Evolutionary conservation across 2,888 invertebrate genomes (phyloP).

Genomic region (Phyllotreta cruciferae): DNA sequence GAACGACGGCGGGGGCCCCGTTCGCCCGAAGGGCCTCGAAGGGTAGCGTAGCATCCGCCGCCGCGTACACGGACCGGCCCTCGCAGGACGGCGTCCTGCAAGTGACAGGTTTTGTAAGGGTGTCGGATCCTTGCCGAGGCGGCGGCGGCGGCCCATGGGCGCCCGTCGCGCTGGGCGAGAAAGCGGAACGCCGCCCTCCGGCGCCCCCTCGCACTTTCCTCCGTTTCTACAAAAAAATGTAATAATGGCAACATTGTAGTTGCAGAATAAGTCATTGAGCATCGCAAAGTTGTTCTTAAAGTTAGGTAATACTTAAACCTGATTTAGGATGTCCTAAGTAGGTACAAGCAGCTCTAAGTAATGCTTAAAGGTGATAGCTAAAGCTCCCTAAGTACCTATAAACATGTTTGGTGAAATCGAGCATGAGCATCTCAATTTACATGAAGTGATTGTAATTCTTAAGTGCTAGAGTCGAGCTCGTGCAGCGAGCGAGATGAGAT

Average conservation of each 20-base stretch:
- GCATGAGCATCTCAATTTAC: no score
- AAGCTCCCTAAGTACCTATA: no score
- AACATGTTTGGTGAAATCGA: no score
- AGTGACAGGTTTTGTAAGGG: conserved; percentile 60
- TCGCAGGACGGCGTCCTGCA: conserved; percentile 53
- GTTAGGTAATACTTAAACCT: no score
- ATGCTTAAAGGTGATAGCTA: no score
- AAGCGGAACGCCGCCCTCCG: conserved; percentile 44
- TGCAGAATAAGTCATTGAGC: not conserved
- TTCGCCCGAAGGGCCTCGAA: conserved; percentile 46
- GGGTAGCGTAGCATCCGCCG: conserved; percentile 30
- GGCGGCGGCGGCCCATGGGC: conserved; percentile 46
- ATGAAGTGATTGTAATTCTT: no score
- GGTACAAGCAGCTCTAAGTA: no score
- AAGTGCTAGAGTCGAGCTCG: no score
- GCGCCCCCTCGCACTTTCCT: conserved; percentile 8
- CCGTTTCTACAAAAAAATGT: not conserved
- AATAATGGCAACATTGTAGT: not conserved
- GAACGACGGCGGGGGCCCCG: conserved; percentile 42
- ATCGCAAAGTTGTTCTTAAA: no score
- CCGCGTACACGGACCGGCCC: conserved; percentile 33
- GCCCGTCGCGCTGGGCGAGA: conserved; percentile 50
- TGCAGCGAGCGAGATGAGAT: no score
- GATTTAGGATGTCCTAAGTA: no score
- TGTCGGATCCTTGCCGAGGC: conserved; percentile 55